These are phyloP conservation scores for Leptogaster cylindrica DNA, from an alignment of 2,888 invertebrate genomes.

Conservation along the genomic window DNA sequence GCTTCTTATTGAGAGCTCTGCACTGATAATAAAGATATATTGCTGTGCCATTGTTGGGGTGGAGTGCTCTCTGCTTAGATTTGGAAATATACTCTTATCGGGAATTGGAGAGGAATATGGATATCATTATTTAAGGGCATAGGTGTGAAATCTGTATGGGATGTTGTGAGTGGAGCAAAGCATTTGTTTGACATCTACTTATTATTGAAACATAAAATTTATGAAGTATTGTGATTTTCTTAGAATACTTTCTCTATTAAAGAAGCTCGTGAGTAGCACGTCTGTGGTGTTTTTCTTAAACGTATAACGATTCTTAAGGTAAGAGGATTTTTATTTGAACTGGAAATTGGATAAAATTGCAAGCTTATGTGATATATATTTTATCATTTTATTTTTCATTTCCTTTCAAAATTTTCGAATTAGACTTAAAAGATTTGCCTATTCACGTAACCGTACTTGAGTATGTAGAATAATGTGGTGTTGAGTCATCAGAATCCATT, in stretches of 20 bases:
- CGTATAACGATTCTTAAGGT: no score
- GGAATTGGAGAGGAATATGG: constrained; percentile 14
- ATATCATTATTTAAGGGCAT: constrained; percentile 35
- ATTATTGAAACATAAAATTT: constrained; percentile 32
- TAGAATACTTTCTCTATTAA: not conserved
- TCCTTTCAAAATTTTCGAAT: no score
- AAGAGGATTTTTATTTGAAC: no score
- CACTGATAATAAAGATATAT: constrained; percentile 40
- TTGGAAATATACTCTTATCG: constrained; percentile 7
- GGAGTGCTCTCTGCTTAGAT: constrained; percentile 23
- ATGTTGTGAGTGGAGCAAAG: constrained; percentile 17
- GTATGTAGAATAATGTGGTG: no score
- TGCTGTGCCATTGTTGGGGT: constrained; percentile 10
- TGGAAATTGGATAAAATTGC: no score
- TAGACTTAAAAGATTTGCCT: no score
- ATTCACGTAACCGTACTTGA: no score
- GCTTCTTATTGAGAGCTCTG: constrained; percentile 36
- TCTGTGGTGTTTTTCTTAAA: no score
- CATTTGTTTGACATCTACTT: constrained; percentile 19
- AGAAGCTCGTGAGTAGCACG: no score
- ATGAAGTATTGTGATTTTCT: constrained; percentile 4
- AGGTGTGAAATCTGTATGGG: constrained; percentile 28
- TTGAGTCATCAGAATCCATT: no score
- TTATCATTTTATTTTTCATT: no score
- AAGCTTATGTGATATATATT: no score